Percentiles rank a stretch among this genome's conserved stretches.
Conservation (phyloP, 2,888 invertebrate species). For the Urechis unicinctus region DNA sequence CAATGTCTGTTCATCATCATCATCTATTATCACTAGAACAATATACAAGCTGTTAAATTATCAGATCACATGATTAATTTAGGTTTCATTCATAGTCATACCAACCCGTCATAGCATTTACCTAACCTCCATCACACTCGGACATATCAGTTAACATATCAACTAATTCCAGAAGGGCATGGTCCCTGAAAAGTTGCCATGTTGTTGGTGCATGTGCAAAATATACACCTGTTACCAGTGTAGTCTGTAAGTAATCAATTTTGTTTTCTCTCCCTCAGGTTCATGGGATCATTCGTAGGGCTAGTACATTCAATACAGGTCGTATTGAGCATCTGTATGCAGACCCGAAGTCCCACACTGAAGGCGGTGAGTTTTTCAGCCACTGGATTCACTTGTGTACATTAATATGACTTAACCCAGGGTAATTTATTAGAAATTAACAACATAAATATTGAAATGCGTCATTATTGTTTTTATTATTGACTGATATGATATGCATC, state of each 20-base stretch:
- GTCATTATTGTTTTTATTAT: not conserved
- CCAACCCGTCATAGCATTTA: too few species aligned
- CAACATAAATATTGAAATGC: not conserved
- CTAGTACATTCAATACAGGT: slow-evolving; percentile 93
- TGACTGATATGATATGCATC: too few species aligned
- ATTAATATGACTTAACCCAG: too few species aligned
- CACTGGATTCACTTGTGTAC: not conserved
- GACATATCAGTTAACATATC: too few species aligned
- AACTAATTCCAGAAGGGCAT: too few species aligned
- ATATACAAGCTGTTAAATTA: too few species aligned
- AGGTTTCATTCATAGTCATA: not conserved
- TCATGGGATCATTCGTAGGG: slow-evolving; percentile 89
- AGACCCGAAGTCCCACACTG: slow-evolving; percentile 78
- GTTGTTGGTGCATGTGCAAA: not conserved
- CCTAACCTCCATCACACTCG: too few species aligned
- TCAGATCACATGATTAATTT: too few species aligned
- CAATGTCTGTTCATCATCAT: too few species aligned
- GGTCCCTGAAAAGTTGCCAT: too few species aligned
- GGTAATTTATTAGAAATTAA: not conserved
- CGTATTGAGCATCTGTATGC: slow-evolving; percentile 93
- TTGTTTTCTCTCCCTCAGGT: slow-evolving; percentile 51
- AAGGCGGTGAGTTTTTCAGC: slow-evolving; percentile 46
- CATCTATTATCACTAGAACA: too few species aligned
- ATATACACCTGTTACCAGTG: not conserved
- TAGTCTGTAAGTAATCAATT: not conserved